Percentiles rank a stretch among this genome's conserved stretches.
Conservation (phyloP, 2,888 invertebrate genomes). For the Anthoptus insignis region DNA sequence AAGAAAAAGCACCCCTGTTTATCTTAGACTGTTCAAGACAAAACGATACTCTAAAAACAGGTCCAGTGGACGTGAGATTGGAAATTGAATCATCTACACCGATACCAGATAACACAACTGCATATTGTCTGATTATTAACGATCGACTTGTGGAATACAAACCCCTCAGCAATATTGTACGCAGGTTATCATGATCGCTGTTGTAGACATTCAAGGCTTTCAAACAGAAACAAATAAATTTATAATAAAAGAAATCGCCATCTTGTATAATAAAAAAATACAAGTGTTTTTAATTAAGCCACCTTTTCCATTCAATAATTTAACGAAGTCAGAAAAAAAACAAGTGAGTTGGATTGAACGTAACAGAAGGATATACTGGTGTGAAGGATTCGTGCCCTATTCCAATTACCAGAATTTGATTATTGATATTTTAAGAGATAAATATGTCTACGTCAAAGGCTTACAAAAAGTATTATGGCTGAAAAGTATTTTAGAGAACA, state of each 20-base stretch:
- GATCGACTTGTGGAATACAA: background rate
- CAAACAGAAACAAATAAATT: background rate
- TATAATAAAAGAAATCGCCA: background rate
- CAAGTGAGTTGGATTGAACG: background rate
- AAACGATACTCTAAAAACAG: background rate
- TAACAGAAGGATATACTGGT: constrained; percentile 3
- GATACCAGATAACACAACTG: background rate
- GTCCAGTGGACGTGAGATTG: background rate
- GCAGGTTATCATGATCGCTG: background rate
- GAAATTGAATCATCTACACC: background rate
- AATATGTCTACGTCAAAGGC: background rate
- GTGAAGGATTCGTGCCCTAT: constrained; percentile 32
- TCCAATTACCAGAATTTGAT: background rate
- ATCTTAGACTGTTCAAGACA: background rate
- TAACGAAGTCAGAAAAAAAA: background rate
- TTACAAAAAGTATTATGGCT: background rate
- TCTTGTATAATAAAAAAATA: background rate
- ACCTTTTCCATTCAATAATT: background rate
- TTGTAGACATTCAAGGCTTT: background rate
- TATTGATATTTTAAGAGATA: background rate
- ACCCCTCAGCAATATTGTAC: background rate
- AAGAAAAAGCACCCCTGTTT: background rate
- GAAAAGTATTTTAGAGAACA: constrained; percentile 12
- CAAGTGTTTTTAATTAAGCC: constrained; percentile 9
- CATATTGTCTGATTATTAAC: background rate